Conservation (phyloP, 2,797 vertebrate genomes). For the Halcyon chelicuti region DNA sequence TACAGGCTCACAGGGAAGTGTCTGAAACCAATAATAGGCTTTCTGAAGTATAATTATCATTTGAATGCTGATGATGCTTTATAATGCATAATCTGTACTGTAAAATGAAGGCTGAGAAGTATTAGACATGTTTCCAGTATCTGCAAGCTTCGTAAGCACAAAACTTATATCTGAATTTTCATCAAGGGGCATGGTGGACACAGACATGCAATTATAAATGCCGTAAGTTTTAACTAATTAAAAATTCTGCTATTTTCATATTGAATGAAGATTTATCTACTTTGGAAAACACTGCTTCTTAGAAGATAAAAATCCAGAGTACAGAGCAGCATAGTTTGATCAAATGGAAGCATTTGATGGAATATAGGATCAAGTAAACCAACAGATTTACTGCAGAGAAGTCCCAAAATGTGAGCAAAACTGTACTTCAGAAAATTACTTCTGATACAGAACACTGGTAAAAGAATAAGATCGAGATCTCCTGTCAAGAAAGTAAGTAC, state of each 20-base stretch:
- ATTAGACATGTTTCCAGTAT: not conserved
- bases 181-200: not conserved
- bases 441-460: not conserved
- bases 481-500: not conserved
- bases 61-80: not conserved
- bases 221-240: not conserved
- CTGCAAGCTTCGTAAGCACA: not conserved
- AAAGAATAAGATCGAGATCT: not conserved
- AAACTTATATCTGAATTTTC: not conserved
- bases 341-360: not conserved
- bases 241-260: not conserved
- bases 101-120: not conserved
- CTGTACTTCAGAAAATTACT: not conserved
- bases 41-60: conserved; percentile 22
- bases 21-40: not conserved
- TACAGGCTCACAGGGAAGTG: not conserved
- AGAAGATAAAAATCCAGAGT: not conserved
- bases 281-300: not conserved
- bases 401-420: not conserved
- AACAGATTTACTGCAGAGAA: not conserved
- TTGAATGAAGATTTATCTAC: not conserved
- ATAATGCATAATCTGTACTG: not conserved
- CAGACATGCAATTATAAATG: not conserved
- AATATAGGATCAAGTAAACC: not conserved
- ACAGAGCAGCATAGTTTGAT: not conserved